Conservation (phyloP, 2,113 vertebrate genomes). For the Oncorhynchus clarkii region DNA sequence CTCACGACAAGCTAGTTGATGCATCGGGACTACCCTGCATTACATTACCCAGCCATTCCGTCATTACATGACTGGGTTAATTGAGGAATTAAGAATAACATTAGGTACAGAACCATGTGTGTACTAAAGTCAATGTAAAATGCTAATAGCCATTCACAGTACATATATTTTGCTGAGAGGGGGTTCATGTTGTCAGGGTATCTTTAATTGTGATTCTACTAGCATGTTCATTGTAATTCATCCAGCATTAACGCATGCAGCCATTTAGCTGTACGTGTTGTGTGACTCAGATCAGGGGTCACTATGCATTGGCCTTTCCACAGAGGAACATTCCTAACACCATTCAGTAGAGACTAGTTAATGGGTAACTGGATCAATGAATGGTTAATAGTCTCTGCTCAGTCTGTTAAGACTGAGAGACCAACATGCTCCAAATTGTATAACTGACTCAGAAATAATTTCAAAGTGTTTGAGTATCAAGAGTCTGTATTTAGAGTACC, state of each 20-base stretch:
- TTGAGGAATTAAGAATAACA: not conserved
- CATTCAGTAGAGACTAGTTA: conserved; percentile 34
- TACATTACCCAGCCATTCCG: not conserved
- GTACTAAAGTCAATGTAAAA: not conserved
- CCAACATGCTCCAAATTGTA: too few species aligned
- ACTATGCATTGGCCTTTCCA: conserved; percentile 3
- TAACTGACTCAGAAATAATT: not conserved
- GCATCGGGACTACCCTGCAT: not conserved
- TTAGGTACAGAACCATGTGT: not conserved
- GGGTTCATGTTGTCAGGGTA: not conserved
- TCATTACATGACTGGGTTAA: not conserved
- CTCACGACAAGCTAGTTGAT: too few species aligned
- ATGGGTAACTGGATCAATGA: conserved; percentile 38
- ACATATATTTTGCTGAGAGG: not conserved
- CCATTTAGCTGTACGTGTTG: conserved; percentile 5
- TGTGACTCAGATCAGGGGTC: conserved; percentile 6
- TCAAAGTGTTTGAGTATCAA: not conserved
- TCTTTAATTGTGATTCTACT: not conserved
- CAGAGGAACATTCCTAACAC: conserved; percentile 27
- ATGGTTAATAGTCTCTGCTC: not conserved
- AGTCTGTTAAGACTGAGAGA: not conserved
- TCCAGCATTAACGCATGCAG: not conserved
- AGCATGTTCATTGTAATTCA: not conserved
- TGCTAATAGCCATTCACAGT: not conserved
- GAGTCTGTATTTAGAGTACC: conserved; percentile 3